A percentile compares a stretch with the other conserved stretches of the same genome.
Conservation (phyloP, 2,888 invertebrate genomes). For the Andrena flavipes region DNA sequence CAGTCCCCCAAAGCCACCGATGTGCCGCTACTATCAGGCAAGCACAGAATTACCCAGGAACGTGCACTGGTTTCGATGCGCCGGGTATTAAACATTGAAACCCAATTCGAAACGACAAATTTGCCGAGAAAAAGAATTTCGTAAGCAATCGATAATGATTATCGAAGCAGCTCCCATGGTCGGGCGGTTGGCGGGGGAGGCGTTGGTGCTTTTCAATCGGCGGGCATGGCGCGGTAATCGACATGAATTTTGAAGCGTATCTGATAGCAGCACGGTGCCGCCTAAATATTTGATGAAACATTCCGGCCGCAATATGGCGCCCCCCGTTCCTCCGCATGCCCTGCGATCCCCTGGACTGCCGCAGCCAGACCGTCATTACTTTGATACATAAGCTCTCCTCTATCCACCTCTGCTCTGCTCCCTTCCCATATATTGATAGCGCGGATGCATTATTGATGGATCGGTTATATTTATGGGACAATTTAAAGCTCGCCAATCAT, state of each 20-base stretch:
- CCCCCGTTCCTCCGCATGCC: conserved; percentile 64
- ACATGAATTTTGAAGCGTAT: conserved; percentile 80
- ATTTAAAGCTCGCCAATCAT: conserved; percentile 74
- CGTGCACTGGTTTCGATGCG: background rate
- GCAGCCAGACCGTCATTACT: conserved; percentile 74
- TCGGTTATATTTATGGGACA: conserved; percentile 73
- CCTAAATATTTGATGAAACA: conserved; percentile 83
- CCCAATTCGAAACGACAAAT: background rate
- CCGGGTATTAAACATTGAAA: background rate
- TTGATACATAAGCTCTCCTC: conserved; percentile 78
- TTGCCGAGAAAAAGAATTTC: conserved; percentile 6
- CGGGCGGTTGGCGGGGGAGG: conserved; percentile 56
- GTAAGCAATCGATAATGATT: conserved; percentile 37
- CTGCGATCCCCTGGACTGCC: conserved; percentile 55
- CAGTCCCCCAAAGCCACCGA: background rate
- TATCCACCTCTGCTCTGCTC: conserved; percentile 36
- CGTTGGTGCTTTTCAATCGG: conserved; percentile 80
- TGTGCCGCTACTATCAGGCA: background rate
- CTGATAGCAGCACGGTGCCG: conserved; percentile 79
- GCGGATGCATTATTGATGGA: conserved; percentile 71
- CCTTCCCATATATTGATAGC: conserved; percentile 67
- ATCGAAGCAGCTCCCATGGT: background rate
- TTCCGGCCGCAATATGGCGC: conserved; percentile 81
- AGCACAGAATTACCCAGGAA: background rate
- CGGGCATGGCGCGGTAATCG: conserved; percentile 76